phyloP scores from a whole-genome alignment of 2,113 vertebrate genomes.

The Nipponia nippon region DNA sequence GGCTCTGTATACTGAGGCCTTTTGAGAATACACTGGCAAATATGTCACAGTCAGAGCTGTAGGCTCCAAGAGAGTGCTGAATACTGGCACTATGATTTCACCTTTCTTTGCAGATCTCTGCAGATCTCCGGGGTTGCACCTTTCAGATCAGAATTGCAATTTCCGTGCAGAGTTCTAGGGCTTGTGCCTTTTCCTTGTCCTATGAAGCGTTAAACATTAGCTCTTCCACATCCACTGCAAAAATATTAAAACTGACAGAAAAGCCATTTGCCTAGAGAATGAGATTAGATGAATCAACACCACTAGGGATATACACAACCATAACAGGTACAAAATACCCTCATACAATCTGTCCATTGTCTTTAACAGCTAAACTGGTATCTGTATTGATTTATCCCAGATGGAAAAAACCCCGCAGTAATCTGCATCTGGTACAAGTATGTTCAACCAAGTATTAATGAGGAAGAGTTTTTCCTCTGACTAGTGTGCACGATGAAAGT shows the following conservation, averaged over 20 bases:
- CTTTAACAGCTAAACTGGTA: background rate
- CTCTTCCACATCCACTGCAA: background rate
- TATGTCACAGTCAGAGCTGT: rapidly evolving
- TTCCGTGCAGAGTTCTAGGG: background rate
- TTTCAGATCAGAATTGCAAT: background rate
- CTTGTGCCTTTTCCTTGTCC: background rate
- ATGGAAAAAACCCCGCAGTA: background rate
- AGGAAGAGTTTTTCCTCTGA: background rate
- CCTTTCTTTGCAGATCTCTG: background rate
- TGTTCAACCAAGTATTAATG: background rate
- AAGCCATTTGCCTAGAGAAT: background rate
- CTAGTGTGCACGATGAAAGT: background rate
- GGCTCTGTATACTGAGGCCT: background rate
- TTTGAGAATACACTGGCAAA: background rate
- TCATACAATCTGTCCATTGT: background rate
- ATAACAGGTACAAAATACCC: background rate
- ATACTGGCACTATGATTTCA: background rate
- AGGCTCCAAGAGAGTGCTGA: background rate
- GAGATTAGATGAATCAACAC: background rate
- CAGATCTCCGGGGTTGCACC: background rate
- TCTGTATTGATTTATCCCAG: constrained; percentile 31
- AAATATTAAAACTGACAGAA: background rate
- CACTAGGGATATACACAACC: background rate
- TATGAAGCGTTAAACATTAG: rapidly evolving
- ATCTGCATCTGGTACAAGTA: constrained; percentile 43